Evolutionary conservation across 2,113 vertebrate genomes (phyloP), one percentile per base, ranked within the genome.

Genomic region (Gallinago jamesoni): DNA sequence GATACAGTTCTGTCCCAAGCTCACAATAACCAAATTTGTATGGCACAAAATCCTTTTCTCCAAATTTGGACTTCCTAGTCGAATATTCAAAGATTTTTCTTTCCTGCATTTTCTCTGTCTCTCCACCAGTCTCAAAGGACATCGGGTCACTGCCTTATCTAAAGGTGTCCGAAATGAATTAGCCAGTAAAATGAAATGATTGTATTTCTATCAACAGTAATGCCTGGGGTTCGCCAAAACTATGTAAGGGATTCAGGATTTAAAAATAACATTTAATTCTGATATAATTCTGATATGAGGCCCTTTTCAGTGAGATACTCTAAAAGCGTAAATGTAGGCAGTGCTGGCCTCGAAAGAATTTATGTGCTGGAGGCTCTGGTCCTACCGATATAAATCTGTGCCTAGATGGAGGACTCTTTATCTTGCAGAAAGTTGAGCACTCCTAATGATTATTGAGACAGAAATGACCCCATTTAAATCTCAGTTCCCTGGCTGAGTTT

Each of bases 11-110:
- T 84, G 77, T 96, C 92, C 57, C 86, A 93, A 94, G 84, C 72
- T 93, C 75, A 53, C 89, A 96, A 90, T 93, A 96, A 94, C 80
- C 50, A 91, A 88, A 94, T 86, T 68, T 93, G 72, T 84, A 88
- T 64, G 57, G 74, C 81, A 87, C 50, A 60, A 74, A 91, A 83
- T 68, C 33, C 31, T 66, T 93, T 81, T 59, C 63, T 80, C 28
- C 59, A 84, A 81, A 93, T 94, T 84, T 91, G 43, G 43, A 39
- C 53, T 93, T 97, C 84, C 55, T 90, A 64, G 22, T 28, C 5
- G 9, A 90, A 91, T 37, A 18, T 56, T 97, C 35, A 39, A 70
- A 77, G n/a, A 35, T 14, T 82, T 81, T 72, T 43, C 1, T 4
- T 30, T 59, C 16, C 31, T 72, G 3, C 63, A 14, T 85, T 93